Evolutionary conservation across 2,888 invertebrate species (phyloP), one percentile per base, ranked within the genome.

Genomic region (Dryococelus australis): DNA sequence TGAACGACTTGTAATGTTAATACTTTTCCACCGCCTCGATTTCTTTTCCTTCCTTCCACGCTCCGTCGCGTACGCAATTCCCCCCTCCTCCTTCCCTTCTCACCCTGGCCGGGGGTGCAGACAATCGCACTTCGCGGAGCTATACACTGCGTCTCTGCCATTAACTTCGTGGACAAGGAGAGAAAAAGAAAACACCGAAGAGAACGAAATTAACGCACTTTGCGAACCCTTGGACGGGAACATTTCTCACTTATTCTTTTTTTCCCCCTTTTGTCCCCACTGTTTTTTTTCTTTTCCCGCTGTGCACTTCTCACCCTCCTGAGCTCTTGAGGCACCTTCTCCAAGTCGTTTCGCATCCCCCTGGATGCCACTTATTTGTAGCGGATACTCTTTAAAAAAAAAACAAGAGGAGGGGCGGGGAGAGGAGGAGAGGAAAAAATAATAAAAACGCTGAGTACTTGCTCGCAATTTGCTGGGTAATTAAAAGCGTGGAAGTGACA

Each of bases 391-490:
- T 65, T 65, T 65, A 65, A 65, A 65, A 8, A 24, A n/a, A n/a
- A n/a, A n/a, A n/a, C n/a, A n/a, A n/a, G n/a, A n/a, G 13, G 24
- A 65, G 65, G 65, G 65, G 5, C 5, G 20, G 65, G 65, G 65
- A 65, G 65, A n/a, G n/a, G n/a, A n/a, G n/a, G n/a, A n/a, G n/a
- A 16, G 65, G 65, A 16, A 20, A 65, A 65, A 65, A 20, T 20
- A 65, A 20, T 20, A 65, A 65, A 65, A 65, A 13, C 20, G 65
- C 65, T 5, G 13, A 24, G 65, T 65, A 65, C 65, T 65, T 65
- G 65, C 65, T 65, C 65, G 65, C 65, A 65, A 65, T 65, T 65
- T 65, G 65, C 65, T 20, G 20, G 65, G 65, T 65, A 65, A 65
- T 65, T 65, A 65, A 65, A 65, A 65, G 65, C 5, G 65, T 20